A percentile compares a stretch with the other conserved stretches of the same genome.
phyloP scores from a whole-genome alignment of 2,797 vertebrate genomes.

The Muscicapa striata region DNA sequence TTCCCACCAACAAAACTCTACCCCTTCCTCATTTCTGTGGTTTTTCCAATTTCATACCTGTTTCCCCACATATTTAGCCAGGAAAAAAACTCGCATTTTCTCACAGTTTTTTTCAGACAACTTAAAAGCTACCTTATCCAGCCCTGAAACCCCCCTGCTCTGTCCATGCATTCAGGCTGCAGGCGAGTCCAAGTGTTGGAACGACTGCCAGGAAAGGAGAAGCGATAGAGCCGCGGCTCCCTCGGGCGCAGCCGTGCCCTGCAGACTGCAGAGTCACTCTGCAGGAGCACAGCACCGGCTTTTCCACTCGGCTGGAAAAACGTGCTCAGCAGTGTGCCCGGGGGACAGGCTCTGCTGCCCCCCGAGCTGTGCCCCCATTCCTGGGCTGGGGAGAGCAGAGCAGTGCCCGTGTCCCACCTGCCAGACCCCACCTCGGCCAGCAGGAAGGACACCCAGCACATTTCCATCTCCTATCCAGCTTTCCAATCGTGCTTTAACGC shows the following conservation, averaged over 20 bases:
- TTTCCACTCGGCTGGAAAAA: constrained; percentile 12
- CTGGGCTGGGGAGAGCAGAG: rapidly evolving
- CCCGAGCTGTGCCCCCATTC: background rate
- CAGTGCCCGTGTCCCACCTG: background rate
- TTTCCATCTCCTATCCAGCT: background rate
- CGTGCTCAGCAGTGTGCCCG: background rate
- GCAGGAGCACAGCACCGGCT: background rate
- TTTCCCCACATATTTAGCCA: background rate
- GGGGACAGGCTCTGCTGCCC: rapidly evolving
- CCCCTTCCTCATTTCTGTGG: constrained; percentile 28
- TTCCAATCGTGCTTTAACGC: background rate
- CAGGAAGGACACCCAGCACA: background rate
- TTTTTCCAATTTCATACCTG: constrained; percentile 20
- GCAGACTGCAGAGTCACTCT: constrained; percentile 70
- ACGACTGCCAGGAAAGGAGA: background rate
- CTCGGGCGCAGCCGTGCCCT: constrained; percentile 13
- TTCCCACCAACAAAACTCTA: background rate
- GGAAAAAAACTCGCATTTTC: background rate
- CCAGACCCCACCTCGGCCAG: rapidly evolving
- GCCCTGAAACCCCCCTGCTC: background rate
- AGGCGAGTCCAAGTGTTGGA: background rate
- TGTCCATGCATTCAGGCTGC: rapidly evolving
- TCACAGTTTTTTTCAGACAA: background rate
- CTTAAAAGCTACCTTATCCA: background rate
- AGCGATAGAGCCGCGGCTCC: background rate